Evolutionary conservation across 2,113 vertebrate species (phyloP), one percentile per base, ranked within the genome.

Genomic region (Piliocolobus tephrosceles): DNA sequence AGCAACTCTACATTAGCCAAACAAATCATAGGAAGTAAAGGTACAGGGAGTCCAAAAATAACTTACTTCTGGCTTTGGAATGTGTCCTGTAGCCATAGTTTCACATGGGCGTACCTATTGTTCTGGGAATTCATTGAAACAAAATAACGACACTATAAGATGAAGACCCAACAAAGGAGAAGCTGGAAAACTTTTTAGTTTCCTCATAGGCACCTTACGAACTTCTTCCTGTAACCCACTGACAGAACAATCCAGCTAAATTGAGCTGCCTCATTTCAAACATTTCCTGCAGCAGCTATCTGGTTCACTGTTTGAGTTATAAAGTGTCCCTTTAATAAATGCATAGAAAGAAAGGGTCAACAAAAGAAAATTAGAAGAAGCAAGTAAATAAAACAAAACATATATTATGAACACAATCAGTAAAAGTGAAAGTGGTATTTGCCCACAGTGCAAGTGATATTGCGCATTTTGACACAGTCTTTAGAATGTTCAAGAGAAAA

Each of bases 101-200:
- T 97, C 72, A 96, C 38, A 91, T 90, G 72, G 35, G 66, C 85
- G 52, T 82, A 85, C 43, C 76, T 95, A 95, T 85, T 97, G 58
- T 97, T 94, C 85, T 90, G 52, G 88, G 58, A 96, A 95, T 92
- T 94, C 58, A 82, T 88, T 88, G 96, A 90, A 97, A 97, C 80
- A 96, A 96, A 90, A 78, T 94, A 96, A 97, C 72, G 70, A 90
- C 2, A 8, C 27, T 80, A 66, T 14, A 92, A 76, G 85, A 88
- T 79, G 81, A 97, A 85, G 81, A 95, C 16, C 47, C 57, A 94
- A 94, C 85, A 94, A 98, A 92, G 75, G 87, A 81, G 32, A 96
- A 95, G 86, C 40, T 97, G 82, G 91, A 92, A 97, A 97, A 95
- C 30, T 27, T 90, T 70, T 90, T 61, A 73, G 52, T 90, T 95